A percentile compares a stretch with the other conserved stretches of the same genome.
These are phyloP conservation scores for Morinoia aosen DNA, from an alignment of 2,888 invertebrate genomes.

Conservation along the genomic window DNA sequence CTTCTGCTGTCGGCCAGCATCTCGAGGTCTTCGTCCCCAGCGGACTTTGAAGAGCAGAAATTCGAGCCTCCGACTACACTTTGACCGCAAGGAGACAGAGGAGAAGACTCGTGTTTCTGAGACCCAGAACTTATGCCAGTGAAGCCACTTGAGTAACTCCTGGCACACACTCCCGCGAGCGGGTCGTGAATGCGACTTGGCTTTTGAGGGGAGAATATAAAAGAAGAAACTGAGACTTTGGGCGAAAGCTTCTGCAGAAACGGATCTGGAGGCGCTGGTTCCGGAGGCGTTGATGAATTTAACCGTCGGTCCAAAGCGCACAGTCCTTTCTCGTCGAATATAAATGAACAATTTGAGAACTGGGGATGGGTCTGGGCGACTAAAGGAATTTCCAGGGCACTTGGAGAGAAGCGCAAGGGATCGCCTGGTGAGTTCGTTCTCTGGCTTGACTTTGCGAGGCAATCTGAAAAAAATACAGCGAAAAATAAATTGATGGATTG, in stretches of 20 bases:
- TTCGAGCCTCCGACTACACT: neutral
- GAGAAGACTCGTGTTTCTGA: conserved; percentile 22
- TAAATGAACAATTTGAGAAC: conserved; percentile 41
- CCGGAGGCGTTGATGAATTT: conserved; percentile 36
- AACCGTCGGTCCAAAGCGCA: neutral
- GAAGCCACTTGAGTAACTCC: neutral
- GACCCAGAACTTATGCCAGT: neutral
- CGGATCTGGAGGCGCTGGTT: conserved; percentile 44
- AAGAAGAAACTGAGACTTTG: neutral
- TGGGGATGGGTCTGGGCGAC: conserved; percentile 16
- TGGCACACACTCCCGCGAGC: neutral
- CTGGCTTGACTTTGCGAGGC: neutral
- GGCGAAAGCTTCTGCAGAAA: neutral
- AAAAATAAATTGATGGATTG: neutral
- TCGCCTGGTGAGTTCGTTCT: neutral
- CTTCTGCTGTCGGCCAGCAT: neutral
- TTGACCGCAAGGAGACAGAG: conserved; percentile 6
- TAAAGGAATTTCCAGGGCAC: conserved; percentile 16
- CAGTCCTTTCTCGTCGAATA: conserved; percentile 50
- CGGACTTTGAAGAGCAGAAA: neutral
- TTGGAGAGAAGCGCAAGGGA: conserved; percentile 20
- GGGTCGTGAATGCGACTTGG: conserved; percentile 24
- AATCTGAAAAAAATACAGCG: neutral
- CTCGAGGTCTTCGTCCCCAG: neutral
- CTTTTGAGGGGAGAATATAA: neutral